Evolutionary conservation across 35 echinoderm and acorn worm species (phyloP), one percentile per base, ranked within the genome.

Genomic region (Eucidaris tribuloides): DNA sequence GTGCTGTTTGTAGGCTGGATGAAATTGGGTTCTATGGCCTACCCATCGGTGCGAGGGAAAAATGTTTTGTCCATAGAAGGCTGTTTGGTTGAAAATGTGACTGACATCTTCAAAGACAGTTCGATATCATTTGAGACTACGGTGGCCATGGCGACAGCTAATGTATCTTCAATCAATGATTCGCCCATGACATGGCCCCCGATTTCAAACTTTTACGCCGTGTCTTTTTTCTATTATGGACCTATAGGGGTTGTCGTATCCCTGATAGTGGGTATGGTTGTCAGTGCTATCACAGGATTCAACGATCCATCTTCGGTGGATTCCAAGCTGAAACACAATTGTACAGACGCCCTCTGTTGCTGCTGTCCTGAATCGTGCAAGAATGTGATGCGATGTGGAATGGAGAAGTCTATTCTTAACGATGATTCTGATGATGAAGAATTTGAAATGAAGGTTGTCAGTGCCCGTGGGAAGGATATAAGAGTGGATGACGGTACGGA

Each of bases 1-100:
- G 68, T 74, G 5, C 37, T 74, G 11, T 74, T 74, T 36, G 68
- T 74, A 13, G 38, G 68, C 40, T 74, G 68, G 68, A 74, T 74
- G 24, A 74, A 44, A 25, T 7, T 74, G 22, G 68, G 68, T 2
- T 38, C 68, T 22, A 74, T 74, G 40, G 5, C 44, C 6, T 74
- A 74, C 40, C 68, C 68, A 6, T 74, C 37, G 7, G 28, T 17
- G 18, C 17, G 34, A 74, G 68, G 68, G 24, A 74, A 42, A 36
- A 74, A 74, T 22, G 1, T 20, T n/a, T 40, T 74, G 35, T 74
- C 68, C 68, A 40, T 74, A 2, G 38, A 9, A 41, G 68, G 68
- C 7, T 74, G 68, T 41, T 40, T 40, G n/a, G 68, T 44, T 40
- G 11, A 31, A 2, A 74, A 74, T 20, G 44, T n/a, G n/a, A n/a